A percentile compares a stretch with the other conserved stretches of the same genome.
Conservation (phyloP, 2,797 vertebrate genomes). For the Tenualosa thibaudeaui region DNA sequence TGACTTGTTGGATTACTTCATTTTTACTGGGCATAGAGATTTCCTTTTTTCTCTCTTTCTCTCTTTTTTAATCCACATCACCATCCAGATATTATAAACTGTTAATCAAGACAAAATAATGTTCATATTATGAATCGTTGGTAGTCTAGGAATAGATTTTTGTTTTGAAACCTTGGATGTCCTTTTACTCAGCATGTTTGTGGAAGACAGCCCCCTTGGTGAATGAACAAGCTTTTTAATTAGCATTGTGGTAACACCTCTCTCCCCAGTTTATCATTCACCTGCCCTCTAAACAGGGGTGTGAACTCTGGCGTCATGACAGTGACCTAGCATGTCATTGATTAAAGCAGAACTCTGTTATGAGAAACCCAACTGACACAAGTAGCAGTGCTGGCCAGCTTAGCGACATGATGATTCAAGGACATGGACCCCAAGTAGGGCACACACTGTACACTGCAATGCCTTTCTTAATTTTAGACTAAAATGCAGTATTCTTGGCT, state of each 20-base stretch:
- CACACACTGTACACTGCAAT: too few relatives aligned
- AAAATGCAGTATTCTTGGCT: background rate
- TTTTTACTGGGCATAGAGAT: too few relatives aligned
- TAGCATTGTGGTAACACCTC: constrained; percentile 67
- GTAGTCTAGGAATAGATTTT: background rate
- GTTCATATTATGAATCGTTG: background rate
- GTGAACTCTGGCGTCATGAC: constrained; percentile 70
- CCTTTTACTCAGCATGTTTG: constrained; percentile 46
- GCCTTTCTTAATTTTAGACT: background rate
- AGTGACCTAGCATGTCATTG: constrained; percentile 71
- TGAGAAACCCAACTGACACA: constrained; percentile 70
- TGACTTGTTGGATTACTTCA: too few relatives aligned
- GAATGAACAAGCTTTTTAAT: constrained; percentile 66
- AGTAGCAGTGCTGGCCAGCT: constrained; percentile 37
- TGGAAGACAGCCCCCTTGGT: constrained; percentile 69
- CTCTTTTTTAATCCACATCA: background rate
- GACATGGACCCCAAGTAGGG: background rate
- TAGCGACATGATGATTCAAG: background rate
- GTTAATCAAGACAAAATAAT: background rate
- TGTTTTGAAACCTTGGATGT: background rate
- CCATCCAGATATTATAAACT: background rate
- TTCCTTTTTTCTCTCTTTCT: too few relatives aligned
- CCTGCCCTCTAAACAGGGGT: constrained; percentile 71
- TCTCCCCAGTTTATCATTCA: constrained; percentile 70
- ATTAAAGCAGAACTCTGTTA: constrained; percentile 78